Evolutionary conservation across 2,797 vertebrate genomes (phyloP).

Genomic region (Lepilemur ruficaudatus): DNA sequence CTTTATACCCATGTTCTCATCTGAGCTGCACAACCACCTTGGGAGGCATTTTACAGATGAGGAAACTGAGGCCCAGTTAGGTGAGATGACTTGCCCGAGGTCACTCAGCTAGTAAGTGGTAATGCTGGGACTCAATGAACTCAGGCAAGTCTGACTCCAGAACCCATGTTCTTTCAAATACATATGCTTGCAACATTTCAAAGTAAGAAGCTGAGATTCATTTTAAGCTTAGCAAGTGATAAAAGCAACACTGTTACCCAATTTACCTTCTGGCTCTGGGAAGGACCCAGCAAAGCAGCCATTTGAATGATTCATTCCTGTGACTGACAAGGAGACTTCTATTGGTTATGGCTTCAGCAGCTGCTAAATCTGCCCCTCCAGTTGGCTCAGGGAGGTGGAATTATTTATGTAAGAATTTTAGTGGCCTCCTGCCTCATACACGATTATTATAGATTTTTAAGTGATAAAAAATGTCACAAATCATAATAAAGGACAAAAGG

Average conservation of each 20-base stretch:
- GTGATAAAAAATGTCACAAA: slow-evolving; percentile 50
- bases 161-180: background rate
- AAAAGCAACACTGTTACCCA: slow-evolving; percentile 31
- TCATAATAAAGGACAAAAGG: slow-evolving; percentile 41
- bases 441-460: slow-evolving; percentile 53
- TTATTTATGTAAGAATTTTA: slow-evolving; percentile 64
- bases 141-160: background rate
- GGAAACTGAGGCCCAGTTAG: background rate
- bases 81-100: background rate
- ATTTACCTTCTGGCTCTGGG: slow-evolving; percentile 37
- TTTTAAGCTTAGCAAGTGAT: slow-evolving; percentile 41
- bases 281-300: slow-evolving; percentile 26
- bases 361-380: slow-evolving; percentile 39
- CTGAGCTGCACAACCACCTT: background rate
- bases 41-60: background rate
- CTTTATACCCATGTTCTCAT: background rate
- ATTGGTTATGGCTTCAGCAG: slow-evolving; percentile 22
- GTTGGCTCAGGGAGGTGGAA: background rate
- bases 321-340: slow-evolving; percentile 49
- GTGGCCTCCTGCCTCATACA: slow-evolving; percentile 53
- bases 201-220: background rate
- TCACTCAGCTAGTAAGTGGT: background rate
- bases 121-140: background rate
- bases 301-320: slow-evolving; percentile 27
- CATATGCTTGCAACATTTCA: background rate